Conservation (phyloP, 1,140 invertebrate species). For the Wiebesia pumilae region DNA sequence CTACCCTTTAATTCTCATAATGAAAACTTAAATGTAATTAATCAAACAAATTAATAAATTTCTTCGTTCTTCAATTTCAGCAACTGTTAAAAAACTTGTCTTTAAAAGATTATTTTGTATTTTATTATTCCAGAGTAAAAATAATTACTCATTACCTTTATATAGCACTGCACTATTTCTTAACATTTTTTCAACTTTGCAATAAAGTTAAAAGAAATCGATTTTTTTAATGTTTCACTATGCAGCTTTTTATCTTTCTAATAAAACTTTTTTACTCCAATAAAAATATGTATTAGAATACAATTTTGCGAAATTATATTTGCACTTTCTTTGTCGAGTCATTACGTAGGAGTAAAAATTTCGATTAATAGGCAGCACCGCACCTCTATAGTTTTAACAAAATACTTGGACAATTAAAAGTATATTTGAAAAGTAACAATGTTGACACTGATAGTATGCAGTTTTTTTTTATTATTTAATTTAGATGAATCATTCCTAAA, state of each 20-base stretch:
- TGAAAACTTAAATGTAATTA: neutral
- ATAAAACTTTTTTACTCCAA: neutral
- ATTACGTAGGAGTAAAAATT: neutral
- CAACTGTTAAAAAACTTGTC: too few relatives aligned
- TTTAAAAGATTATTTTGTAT: neutral
- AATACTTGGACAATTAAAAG: neutral
- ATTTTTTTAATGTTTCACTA: neutral
- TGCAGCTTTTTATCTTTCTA: neutral
- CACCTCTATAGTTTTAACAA: neutral
- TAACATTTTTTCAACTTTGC: neutral
- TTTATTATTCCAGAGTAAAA: neutral
- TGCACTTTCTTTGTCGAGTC: neutral
- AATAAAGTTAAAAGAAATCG: neutral
- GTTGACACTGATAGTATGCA: neutral
- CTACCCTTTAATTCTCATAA: neutral
- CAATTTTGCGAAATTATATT: neutral
- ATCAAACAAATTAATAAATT: neutral
- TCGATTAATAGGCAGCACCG: neutral
- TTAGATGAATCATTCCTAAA: slow-evolving; percentile 8
- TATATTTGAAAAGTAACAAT: neutral
- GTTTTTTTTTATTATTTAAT: slow-evolving; percentile 9
- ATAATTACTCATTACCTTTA: neutral
- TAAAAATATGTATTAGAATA: neutral
- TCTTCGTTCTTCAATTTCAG: neutral
- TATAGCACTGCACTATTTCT: neutral